These are phyloP conservation scores for Ormyrus rosae DNA, from an alignment of 2,888 invertebrate species.

Conservation along the genomic window DNA sequence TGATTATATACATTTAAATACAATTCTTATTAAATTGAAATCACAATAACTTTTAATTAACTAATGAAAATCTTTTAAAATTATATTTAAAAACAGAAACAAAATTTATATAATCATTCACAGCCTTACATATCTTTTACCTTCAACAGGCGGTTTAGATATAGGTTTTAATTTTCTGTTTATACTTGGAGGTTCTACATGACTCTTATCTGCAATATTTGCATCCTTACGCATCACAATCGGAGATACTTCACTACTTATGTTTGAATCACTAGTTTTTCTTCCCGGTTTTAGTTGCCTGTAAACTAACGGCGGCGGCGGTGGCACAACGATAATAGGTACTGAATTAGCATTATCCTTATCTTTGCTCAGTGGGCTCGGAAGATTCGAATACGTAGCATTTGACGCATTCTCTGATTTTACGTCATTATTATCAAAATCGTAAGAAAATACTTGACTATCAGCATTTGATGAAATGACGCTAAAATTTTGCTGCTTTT, in stretches of 20 bases:
- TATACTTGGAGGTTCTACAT: constrained; percentile 84
- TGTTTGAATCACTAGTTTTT: constrained; percentile 72
- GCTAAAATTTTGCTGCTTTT: constrained; percentile 78
- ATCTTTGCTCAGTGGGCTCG: constrained; percentile 75
- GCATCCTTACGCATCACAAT: constrained; percentile 62
- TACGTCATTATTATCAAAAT: constrained; percentile 74
- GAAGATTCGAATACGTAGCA: constrained; percentile 80
- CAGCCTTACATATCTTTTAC: constrained; percentile 57
- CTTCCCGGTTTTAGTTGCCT: constrained; percentile 80
- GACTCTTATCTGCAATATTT: constrained; percentile 71
- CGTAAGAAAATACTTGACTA: constrained; percentile 79
- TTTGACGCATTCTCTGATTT: constrained; percentile 68
- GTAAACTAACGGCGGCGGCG: constrained; percentile 79
- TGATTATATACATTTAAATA: constrained; percentile 2
- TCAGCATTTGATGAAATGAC: constrained; percentile 78
- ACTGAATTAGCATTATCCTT: constrained; percentile 75
- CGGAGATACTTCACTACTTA: constrained; percentile 75
- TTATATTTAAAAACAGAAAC: not conserved
- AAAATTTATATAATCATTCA: not conserved
- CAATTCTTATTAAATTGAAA: not conserved
- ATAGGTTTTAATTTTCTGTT: constrained; percentile 81
- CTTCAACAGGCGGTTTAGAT: constrained; percentile 61
- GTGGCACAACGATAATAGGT: constrained; percentile 77
- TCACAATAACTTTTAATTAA: not conserved
- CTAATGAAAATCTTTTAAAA: not conserved